Percentiles rank a stretch among this genome's conserved stretches.
Conservation (phyloP, 2,113 vertebrate genomes). For the Amphiprion percula region DNA sequence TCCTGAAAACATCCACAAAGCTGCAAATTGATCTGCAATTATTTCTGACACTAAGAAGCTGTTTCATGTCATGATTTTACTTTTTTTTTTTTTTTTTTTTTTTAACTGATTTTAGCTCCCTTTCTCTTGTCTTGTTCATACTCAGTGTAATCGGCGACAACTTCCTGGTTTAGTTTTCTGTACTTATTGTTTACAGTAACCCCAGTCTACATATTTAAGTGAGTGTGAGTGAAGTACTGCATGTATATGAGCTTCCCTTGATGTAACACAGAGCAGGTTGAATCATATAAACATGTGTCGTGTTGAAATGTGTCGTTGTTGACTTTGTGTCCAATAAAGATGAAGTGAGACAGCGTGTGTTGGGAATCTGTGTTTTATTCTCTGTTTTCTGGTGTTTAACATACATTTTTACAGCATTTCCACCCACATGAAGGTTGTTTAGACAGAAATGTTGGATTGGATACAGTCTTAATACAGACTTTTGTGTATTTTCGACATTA, state of each 20-base stretch:
- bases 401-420: too few relatives aligned
- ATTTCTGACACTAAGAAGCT: too few relatives aligned
- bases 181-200: slow-evolving; percentile 40
- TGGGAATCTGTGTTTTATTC: not conserved
- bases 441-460: too few relatives aligned
- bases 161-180: not conserved
- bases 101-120: too few relatives aligned
- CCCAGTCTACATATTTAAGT: slow-evolving; percentile 8
- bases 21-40: not conserved
- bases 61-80: too few relatives aligned
- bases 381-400: too few relatives aligned
- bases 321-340: slow-evolving; percentile 68
- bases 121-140: too few relatives aligned
- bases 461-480: too few relatives aligned
- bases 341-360: not conserved
- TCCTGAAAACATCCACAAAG: not conserved
- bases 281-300: slow-evolving; percentile 42
- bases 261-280: slow-evolving; percentile 30
- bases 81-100: too few relatives aligned
- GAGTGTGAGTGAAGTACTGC: slow-evolving; percentile 59
- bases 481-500: too few relatives aligned
- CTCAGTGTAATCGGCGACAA: too few relatives aligned
- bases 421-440: too few relatives aligned
- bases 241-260: slow-evolving; percentile 55
- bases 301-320: slow-evolving; percentile 30